Conservation (phyloP, 2,888 invertebrate species). For the Spilosoma lubricipeda region DNA sequence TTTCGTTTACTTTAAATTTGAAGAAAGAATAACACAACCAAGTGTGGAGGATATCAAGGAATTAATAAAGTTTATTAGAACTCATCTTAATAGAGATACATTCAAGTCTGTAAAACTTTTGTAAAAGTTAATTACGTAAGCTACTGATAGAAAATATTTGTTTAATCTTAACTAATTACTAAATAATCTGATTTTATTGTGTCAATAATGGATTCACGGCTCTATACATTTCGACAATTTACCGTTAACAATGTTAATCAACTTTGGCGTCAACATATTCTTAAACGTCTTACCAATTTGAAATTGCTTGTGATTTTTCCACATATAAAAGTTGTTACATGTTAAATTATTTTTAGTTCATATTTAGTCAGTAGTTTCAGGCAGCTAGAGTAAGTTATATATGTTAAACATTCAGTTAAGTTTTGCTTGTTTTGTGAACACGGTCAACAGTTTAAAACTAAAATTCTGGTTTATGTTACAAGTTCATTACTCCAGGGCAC, state of each 20-base stretch:
- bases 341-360: not conserved
- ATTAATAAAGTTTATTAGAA: not conserved
- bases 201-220: not conserved
- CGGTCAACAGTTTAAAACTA: slow-evolving; percentile 26
- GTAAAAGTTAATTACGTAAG: no score
- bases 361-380: slow-evolving; percentile 4
- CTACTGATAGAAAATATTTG: not conserved
- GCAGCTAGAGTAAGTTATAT: not conserved
- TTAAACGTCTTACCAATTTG: not conserved
- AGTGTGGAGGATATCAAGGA: no score
- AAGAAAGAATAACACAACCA: not conserved
- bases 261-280: slow-evolving; percentile 5
- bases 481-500: slow-evolving; percentile 29
- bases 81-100: no score
- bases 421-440: slow-evolving; percentile 17
- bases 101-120: no score
- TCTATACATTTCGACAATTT: slow-evolving; percentile 1
- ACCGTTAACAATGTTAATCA: not conserved
- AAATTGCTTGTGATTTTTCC: not conserved
- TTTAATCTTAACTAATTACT: not conserved
- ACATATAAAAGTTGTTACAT: not conserved
- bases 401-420: not conserved
- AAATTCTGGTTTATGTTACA: slow-evolving; percentile 27
- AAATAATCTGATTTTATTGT: no score
- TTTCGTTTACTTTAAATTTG: not conserved